phyloP scores from a whole-genome alignment of 2,888 invertebrate species.

The Spisula solida region DNA sequence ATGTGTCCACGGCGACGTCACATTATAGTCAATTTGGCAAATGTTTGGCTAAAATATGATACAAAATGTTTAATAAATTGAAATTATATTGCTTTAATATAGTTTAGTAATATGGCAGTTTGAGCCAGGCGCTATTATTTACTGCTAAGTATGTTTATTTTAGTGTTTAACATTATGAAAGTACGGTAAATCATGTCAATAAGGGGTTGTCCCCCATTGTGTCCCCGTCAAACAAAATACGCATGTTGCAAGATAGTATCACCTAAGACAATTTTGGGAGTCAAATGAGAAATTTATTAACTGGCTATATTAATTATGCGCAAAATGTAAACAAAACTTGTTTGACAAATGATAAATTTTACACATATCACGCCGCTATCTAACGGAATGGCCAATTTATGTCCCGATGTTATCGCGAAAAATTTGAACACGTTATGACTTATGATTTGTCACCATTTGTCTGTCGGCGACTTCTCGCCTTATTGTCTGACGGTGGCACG shows the following conservation, averaged over 20 bases:
- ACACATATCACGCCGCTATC: background rate
- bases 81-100: constrained; percentile 55
- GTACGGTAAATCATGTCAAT: constrained; percentile 45
- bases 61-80: constrained; percentile 54
- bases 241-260: background rate
- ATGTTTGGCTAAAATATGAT: constrained; percentile 41
- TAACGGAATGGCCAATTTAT: background rate
- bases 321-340: constrained; percentile 12
- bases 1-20: constrained; percentile 43
- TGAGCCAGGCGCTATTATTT: constrained; percentile 53
- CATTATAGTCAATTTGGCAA: constrained; percentile 12
- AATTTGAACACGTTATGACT: background rate
- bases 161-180: constrained; percentile 41
- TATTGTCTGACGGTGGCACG: background rate
- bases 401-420: background rate
- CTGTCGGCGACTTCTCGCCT: background rate
- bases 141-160: constrained; percentile 38
- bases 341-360: background rate
- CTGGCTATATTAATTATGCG: constrained; percentile 13
- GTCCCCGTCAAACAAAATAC: constrained; percentile 10
- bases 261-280: background rate
- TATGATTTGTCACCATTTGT: background rate
- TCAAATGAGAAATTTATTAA: constrained; percentile 17
- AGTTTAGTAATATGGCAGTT: constrained; percentile 54
- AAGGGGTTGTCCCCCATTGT: constrained; percentile 28